phyloP scores from a whole-genome alignment of 2,113 vertebrate genomes.

The Melanocharis versteri region DNA sequence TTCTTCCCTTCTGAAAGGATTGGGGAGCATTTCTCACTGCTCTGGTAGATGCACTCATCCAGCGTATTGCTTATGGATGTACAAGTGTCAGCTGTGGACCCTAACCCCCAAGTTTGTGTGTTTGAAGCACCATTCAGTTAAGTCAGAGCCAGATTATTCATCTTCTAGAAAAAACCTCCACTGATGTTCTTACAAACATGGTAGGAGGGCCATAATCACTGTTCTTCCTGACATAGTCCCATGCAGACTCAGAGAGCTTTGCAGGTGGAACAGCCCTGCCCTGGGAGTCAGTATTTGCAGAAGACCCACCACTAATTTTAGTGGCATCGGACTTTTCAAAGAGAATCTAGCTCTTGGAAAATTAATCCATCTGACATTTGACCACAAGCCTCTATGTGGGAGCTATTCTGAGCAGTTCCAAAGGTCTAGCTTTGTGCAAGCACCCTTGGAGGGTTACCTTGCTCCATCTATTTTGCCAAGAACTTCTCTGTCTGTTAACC shows the following conservation, averaged over 20 bases:
- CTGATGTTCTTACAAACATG: not conserved
- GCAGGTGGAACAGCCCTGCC: not conserved
- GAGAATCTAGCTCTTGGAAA: not conserved
- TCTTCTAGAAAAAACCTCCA: not conserved
- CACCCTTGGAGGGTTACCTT: not conserved
- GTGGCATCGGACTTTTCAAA: not conserved
- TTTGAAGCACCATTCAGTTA: not conserved
- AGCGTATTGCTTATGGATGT: not conserved
- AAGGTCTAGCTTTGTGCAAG: not conserved
- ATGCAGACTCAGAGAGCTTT: not conserved
- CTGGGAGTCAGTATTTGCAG: not conserved
- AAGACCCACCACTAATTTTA: not conserved
- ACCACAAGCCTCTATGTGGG: not conserved
- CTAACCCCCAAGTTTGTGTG: accelerated
- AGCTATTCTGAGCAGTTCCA: not conserved
- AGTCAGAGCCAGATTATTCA: not conserved
- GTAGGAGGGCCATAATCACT: not conserved
- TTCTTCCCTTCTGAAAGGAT: not conserved
- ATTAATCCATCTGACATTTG: not conserved
- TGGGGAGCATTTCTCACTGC: not conserved
- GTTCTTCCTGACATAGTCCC: not conserved
- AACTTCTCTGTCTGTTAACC: not conserved
- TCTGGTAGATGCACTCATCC: accelerated
- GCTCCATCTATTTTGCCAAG: not conserved
- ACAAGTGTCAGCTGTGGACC: not conserved